These are phyloP conservation scores for Picathartes gymnocephalus DNA, from an alignment of 2,113 vertebrate genomes.

Conservation along the genomic window DNA sequence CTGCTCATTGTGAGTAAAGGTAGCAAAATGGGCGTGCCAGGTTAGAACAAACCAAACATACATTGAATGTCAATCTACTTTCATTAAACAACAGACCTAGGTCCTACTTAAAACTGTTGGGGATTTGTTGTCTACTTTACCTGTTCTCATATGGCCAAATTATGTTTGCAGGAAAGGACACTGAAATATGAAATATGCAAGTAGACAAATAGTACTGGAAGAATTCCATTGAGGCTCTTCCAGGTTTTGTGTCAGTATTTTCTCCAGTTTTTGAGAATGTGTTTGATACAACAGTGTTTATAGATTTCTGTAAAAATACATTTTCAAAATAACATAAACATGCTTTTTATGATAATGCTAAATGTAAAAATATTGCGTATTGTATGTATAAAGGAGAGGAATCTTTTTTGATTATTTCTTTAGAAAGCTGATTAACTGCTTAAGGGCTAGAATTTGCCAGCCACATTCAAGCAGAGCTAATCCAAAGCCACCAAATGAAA, in stretches of 20 bases:
- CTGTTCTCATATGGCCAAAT: slow-evolving; percentile 37
- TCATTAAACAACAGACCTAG: background rate
- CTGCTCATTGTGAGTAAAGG: background rate
- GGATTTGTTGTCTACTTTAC: slow-evolving; percentile 5
- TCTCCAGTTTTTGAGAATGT: slow-evolving; percentile 76
- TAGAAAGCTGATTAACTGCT: slow-evolving; percentile 26
- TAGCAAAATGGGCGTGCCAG: background rate
- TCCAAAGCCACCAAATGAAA: background rate
- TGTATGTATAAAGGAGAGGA: slow-evolving; percentile 60
- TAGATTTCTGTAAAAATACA: slow-evolving; percentile 73
- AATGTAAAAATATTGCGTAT: slow-evolving; percentile 64
- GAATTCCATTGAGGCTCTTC: slow-evolving; percentile 57
- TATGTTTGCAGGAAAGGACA: slow-evolving; percentile 51
- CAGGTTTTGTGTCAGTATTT: slow-evolving; percentile 71
- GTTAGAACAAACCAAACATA: background rate
- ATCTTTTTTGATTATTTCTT: slow-evolving; percentile 50
- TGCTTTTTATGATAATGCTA: slow-evolving; percentile 72
- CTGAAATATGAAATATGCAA: slow-evolving; percentile 77
- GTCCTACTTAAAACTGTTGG: slow-evolving; percentile 14
- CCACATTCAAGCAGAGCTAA: background rate
- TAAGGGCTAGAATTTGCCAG: slow-evolving; percentile 41
- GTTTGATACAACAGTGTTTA: slow-evolving; percentile 78
- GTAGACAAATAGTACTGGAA: slow-evolving; percentile 71
- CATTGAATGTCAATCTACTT: background rate
- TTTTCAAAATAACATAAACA: slow-evolving; percentile 69